Conservation (phyloP, 1,140 invertebrate species). For the Lethocerus indicus region DNA sequence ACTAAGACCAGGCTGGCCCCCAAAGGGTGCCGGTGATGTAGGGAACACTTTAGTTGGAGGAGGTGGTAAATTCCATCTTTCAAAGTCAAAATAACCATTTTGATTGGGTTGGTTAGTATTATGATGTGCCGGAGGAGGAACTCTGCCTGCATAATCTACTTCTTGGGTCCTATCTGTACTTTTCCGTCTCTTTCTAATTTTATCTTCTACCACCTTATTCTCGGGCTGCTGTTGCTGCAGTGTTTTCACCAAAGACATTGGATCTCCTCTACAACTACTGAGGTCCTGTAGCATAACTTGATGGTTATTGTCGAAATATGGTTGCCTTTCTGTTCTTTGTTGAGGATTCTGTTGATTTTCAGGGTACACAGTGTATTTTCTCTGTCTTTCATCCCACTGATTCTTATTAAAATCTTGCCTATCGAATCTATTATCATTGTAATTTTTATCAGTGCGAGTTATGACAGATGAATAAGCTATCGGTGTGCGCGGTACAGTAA, state of each 20-base stretch:
- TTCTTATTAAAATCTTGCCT: constrained; percentile 26
- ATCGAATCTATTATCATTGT: too few species aligned
- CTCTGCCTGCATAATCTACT: constrained; percentile 25
- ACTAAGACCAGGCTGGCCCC: constrained; percentile 35
- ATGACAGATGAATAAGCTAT: constrained; percentile 55
- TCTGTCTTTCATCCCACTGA: constrained; percentile 6
- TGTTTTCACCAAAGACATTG: constrained; percentile 52
- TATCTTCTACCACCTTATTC: constrained; percentile 10
- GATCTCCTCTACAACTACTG: constrained; percentile 48
- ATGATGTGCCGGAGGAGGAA: constrained; percentile 51
- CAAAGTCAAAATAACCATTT: constrained; percentile 55
- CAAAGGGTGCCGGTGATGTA: constrained; percentile 29
- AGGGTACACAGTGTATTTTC: constrained; percentile 23
- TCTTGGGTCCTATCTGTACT: constrained; percentile 11
- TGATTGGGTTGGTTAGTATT: constrained; percentile 39
- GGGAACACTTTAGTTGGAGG: constrained; percentile 45
- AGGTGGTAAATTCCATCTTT: constrained; percentile 49
- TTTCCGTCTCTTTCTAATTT: constrained; percentile 15
- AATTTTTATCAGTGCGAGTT: constrained; percentile 43
- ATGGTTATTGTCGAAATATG: constrained; percentile 33
- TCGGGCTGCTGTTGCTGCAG: constrained; percentile 13
- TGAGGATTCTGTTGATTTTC: constrained; percentile 17
- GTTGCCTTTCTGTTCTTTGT: too few species aligned
- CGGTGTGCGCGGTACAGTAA: constrained; percentile 41
- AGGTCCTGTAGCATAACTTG: constrained; percentile 46